Evolutionary conservation across 2,113 vertebrate genomes (phyloP).

Genomic region (Otolemur garnettii): DNA sequence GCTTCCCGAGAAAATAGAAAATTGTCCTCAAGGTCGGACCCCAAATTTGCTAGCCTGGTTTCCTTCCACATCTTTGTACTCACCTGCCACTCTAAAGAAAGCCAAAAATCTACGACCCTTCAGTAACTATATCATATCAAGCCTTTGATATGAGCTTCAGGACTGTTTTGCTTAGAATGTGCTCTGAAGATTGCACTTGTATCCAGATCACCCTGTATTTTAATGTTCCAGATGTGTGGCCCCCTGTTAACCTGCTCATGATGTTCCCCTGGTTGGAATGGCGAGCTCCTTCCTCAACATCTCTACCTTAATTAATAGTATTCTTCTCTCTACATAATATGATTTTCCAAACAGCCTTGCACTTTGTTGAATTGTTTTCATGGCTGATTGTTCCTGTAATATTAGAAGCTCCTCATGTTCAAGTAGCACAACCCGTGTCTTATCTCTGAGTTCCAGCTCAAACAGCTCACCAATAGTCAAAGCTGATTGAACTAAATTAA

Average conservation of each 20-base stretch:
- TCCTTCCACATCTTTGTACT: not conserved
- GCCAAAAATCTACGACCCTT: not conserved
- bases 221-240: rapidly evolving
- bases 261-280: not conserved
- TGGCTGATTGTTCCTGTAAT: not conserved
- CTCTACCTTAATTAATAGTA: not conserved
- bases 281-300: no score
- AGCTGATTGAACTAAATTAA: not conserved
- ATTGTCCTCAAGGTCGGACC: not conserved
- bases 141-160: no score
- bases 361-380: not conserved
- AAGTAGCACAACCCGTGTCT: not conserved
- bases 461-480: not conserved
- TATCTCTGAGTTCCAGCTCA: not conserved
- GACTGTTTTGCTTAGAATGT: not conserved
- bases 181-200: no score
- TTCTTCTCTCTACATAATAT: not conserved
- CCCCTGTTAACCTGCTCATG: not conserved
- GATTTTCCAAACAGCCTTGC: not conserved
- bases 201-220: not conserved
- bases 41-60: not conserved
- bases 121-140: not conserved
- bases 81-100: not conserved
- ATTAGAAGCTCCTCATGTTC: not conserved
- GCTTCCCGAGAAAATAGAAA: not conserved